Conservation (phyloP, 2,113 vertebrate genomes). For the Apodemus sylvaticus region DNA sequence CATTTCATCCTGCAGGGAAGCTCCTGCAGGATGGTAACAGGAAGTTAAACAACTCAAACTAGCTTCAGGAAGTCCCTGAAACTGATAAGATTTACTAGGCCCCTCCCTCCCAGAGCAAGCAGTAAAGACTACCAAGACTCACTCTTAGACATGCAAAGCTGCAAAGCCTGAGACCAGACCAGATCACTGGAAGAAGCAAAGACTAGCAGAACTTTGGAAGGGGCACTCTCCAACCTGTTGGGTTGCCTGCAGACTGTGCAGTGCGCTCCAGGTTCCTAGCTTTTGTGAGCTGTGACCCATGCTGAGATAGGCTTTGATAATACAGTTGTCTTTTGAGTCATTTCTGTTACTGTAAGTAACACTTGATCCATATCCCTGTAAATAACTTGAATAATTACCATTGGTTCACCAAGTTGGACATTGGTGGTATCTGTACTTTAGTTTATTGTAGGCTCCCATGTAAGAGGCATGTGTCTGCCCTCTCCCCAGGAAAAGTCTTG, state of each 20-base stretch:
- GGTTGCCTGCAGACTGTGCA: not conserved
- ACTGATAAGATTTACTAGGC: not conserved
- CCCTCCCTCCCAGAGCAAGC: not conserved
- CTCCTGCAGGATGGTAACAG: too few relatives aligned
- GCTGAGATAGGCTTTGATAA: not conserved
- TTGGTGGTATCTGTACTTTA: not conserved
- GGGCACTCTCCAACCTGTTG: not conserved
- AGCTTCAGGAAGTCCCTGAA: not conserved
- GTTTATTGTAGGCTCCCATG: not conserved
- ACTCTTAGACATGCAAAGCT: not conserved
- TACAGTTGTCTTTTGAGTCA: not conserved
- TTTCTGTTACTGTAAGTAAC: not conserved
- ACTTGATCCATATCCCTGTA: not conserved
- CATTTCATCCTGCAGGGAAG: not conserved
- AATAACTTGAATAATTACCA: not conserved
- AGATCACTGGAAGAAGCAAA: not conserved
- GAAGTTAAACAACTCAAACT: not conserved
- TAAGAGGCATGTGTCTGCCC: not conserved
- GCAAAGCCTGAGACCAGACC: not conserved
- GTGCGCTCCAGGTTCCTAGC: not conserved
- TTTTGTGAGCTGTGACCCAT: not conserved
- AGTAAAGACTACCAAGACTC: not conserved
- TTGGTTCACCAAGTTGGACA: not conserved
- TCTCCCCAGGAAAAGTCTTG: not conserved
- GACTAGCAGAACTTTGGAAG: not conserved